A percentile compares a stretch with the other conserved stretches of the same genome.
Conservation (phyloP, 2,888 invertebrate genomes). For the Slavum lentiscoides region DNA sequence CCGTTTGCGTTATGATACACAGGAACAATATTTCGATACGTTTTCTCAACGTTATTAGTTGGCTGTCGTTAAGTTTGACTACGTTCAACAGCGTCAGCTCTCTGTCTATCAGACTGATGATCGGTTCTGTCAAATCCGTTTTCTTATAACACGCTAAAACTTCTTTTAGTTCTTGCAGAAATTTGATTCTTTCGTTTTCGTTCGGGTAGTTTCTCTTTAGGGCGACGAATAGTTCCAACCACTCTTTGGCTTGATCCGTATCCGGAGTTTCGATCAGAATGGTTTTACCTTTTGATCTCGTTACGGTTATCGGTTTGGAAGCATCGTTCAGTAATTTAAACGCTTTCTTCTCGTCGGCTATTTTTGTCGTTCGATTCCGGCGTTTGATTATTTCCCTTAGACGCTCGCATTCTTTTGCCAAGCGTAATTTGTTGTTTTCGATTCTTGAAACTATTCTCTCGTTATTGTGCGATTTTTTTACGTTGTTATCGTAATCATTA, state of each 20-base stretch:
- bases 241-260: constrained; percentile 7
- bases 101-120: constrained; percentile 3
- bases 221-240: background rate
- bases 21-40: constrained; percentile 23
- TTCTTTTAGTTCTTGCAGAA: background rate
- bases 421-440: constrained; percentile 10
- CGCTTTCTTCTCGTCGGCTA: constrained; percentile 23
- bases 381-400: constrained; percentile 22
- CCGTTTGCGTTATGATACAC: constrained; percentile 14
- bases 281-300: background rate
- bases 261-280: background rate
- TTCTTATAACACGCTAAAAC: background rate
- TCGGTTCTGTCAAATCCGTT: constrained; percentile 2
- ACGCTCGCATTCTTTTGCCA: constrained; percentile 8
- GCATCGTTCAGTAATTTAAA: background rate
- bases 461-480: background rate
- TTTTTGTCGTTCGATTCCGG: background rate
- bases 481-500: background rate
- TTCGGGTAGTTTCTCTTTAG: background rate
- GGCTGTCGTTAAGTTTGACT: background rate
- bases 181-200: constrained; percentile 27
- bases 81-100: constrained; percentile 14
- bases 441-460: background rate
- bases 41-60: constrained; percentile 19
- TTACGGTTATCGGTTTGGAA: constrained; percentile 16